phyloP scores from a whole-genome alignment of 2,797 vertebrate species.

The Scolopax bukidnonensis region DNA sequence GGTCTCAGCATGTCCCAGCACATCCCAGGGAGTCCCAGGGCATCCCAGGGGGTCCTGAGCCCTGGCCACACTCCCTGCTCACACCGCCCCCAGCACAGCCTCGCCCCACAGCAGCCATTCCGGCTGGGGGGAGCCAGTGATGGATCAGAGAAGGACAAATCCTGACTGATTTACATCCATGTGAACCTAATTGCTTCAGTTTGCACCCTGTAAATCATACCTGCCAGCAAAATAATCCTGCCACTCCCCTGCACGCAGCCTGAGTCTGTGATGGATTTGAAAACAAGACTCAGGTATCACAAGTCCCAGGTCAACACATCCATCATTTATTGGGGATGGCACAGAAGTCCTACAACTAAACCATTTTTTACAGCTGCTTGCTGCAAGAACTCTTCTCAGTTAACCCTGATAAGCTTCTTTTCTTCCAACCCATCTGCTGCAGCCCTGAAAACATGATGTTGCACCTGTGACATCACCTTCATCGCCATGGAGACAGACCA shows the following conservation, averaged over 20 bases:
- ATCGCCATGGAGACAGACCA: not conserved
- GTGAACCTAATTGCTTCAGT: not conserved
- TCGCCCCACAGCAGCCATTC: rapidly evolving
- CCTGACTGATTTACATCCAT: not conserved
- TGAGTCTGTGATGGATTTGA: not conserved
- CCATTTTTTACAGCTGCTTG: not conserved
- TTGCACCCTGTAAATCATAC: constrained; percentile 12
- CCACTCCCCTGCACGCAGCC: not conserved
- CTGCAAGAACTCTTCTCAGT: not conserved
- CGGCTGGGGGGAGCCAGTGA: rapidly evolving
- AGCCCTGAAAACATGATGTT: not conserved
- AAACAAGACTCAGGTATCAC: not conserved
- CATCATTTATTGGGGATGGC: not conserved
- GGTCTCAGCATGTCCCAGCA: not conserved
- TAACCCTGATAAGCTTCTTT: not conserved
- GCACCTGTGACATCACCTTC: not conserved
- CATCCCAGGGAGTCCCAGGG: not conserved
- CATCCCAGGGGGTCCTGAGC: not conserved
- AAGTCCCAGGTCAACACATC: not conserved
- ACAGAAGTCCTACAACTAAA: not conserved
- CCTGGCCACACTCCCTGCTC: not conserved
- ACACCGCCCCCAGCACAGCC: too few relatives aligned
- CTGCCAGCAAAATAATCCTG: not conserved
- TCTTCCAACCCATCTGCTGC: not conserved
- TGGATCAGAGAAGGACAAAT: not conserved